Percentiles rank a stretch among this genome's conserved stretches.
Evolutionary conservation across 2,888 invertebrate genomes (phyloP).

Genomic region (Oscheius sp.): DNA sequence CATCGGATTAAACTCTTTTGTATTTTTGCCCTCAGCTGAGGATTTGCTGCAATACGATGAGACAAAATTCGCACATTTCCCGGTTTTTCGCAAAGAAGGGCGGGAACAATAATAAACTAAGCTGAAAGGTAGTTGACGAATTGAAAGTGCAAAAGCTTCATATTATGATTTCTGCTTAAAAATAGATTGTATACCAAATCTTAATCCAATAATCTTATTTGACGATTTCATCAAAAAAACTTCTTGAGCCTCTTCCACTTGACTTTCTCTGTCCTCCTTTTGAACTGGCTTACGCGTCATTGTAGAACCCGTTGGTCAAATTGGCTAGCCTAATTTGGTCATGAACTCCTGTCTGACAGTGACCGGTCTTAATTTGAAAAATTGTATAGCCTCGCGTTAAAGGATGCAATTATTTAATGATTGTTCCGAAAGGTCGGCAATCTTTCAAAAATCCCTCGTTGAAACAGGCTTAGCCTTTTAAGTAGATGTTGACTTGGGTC

Average conservation of each 20-base stretch:
- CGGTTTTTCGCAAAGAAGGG: conserved; percentile 17
- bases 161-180: too few relatives aligned
- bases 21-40: conserved; percentile 22
- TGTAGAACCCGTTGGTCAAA: conserved; percentile 8
- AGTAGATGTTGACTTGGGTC: conserved; percentile 1
- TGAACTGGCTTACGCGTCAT: conserved; percentile 24
- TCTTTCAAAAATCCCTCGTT: not conserved
- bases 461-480: conserved; percentile 15
- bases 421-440: not conserved
- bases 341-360: conserved; percentile 22
- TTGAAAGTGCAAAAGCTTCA: conserved; percentile 5
- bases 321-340: conserved; percentile 21
- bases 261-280: not conserved
- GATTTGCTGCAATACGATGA: conserved; percentile 26
- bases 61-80: conserved; percentile 22
- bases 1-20: conserved; percentile 21
- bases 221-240: conserved; percentile 5
- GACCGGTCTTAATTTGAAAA: conserved; percentile 25
- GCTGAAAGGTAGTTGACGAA: too few relatives aligned
- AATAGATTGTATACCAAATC: not conserved
- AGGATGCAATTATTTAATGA: conserved; percentile 4
- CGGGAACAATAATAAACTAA: not conserved
- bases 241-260: not conserved
- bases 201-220: not conserved
- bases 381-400: not conserved